Base-by-base conservation (phyloP, 2,888 invertebrate genomes). In the Drosophila flavopinicola region DNA sequence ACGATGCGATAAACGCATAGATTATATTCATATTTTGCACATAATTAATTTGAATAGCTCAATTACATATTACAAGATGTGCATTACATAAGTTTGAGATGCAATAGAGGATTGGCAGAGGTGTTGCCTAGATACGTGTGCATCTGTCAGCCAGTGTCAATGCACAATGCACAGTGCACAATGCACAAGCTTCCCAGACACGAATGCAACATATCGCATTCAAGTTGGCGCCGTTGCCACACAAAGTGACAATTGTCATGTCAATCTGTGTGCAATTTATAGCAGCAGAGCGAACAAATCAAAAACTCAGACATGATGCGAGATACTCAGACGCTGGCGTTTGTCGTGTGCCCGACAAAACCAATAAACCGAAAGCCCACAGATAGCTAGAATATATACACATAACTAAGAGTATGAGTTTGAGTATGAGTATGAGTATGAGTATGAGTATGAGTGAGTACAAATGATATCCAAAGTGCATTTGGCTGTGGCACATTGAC, bases 221-320 rank as follows among this genome's bases (percentile, higher is more conserved):
- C 27, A 39, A 27, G 17, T 17, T 69, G 70, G 57, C 75, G 63
- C 39, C 63, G 30, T 54, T 77, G 60, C 63, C 61, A 70, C 86
- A 86, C 85, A 83, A 75, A 75, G 69, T 80, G 70, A 77, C 78
- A 78, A 82, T 78, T 87, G 85, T 85, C 73, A 73, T 71, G 82
- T 73, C 87, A 66, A 73, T 66, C 68, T 66, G 61, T 70, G 51
- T 72, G 73, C 75, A 79, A 80, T 86, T 86, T 80, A 80, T 80
- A 63, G 67, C 63, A 57, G 65, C 29, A 5, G n/a, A 44, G 17
- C 9, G 47, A 56, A 68, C 76, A 86, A 86, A 83, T 75, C 84
- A 78, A 64, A 69, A 44, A n/a, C 39, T 29, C 56, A 59, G 57
- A 64, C 61, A 57, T 47, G 58, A 59, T 68, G 72, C 56, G 33